Evolutionary conservation across 1,140 invertebrate species (phyloP), one percentile per base, ranked within the genome.

Genomic region (Danaus melanippus): DNA sequence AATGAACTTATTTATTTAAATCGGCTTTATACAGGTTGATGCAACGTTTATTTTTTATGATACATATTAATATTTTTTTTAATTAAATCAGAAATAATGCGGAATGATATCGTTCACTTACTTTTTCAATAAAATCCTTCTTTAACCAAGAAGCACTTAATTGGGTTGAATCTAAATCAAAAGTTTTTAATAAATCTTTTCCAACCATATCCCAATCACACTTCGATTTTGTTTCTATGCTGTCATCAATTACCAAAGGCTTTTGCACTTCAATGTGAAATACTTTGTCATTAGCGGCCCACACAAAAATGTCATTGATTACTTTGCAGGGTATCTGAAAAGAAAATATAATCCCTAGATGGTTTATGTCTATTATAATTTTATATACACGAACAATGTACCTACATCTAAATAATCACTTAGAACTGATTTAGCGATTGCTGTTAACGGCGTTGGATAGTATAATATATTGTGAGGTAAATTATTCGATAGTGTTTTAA

Each of bases 91-190:
- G 1, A 21, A 21, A 21, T 5, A 32, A 32, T 32, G 21, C 21
- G 2, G 21, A 32, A 32, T 8, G 0, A 32, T 32, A 3, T 32
- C 21, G 21, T 32, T 32, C 44, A 21, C 42, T 46, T 66, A 84
- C 81, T 72, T 81, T 84, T 52, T 75, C 66, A 47, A 79, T 71
- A 48, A 81, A 79, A 48, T 84, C 81, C 56, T 74, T 83, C 57
- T 76, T 83, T 68, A 84, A 55, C 79, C 79, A 84, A 41, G 78
- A 69, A 11, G 62, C 61, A 61, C 63, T 83, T 50, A 84, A 72
- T 41, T 80, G 72, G 9, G 70, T 71, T 45, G 72, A 64, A 57
- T 83, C 79, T 32, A 74, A 60, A 45, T 72, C 67, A 12, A 67
- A 52, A 8, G 59, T 57, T 42, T 69, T 51, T 11, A 80, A 57